Base-by-base conservation (phyloP, 1,140 invertebrate species). In the Lordiphosa collinella region DNA sequence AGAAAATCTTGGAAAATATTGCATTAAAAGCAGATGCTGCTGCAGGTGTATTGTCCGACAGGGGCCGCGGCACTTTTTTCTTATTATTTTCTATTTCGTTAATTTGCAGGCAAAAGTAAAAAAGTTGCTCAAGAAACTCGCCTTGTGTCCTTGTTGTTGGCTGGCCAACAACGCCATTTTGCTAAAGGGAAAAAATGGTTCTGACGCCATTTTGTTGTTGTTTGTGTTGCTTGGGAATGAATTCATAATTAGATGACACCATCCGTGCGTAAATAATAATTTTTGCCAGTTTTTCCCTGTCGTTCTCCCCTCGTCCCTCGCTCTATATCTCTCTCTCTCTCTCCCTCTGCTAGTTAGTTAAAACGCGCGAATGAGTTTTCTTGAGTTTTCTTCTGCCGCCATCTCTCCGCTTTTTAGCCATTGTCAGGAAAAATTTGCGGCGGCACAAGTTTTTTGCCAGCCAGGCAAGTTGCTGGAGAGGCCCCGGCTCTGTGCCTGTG, bases 171-270 rank as follows among this genome's bases (percentile, higher is more conserved):
- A 22, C 51, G 44, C 46, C 59, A 62, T 70, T 58, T 55, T 65
- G 44, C 22, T 25, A 7, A 25, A 25, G 22, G 22, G 22, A 25
- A 25, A 25, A 25, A 25, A 14, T 36, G 16, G 12, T 36, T 55
- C 7, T 62, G 18, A 25, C 29, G 41, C n/a, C 3, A 16, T n/a
- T n/a, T 37, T 53, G 50, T 43, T 65, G 51, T 65, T 76, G 55
- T 43, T 44, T 65, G 34, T 60, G 65, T 37, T 57, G 44, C 29
- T 11, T 55, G 18, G 48, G 88, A 88, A 88, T 88, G 84, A 88
- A 88, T 88, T 87, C 68, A 79, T 87, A 88, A 88, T 88, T 88
- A 88, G 87, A 88, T 88, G 87, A 86, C 87, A 88, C 87, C 87
- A 88, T 88, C 80, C 79, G 87, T 86, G 87, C 87, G 87, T 88